Base-by-base conservation (phyloP, 2,888 invertebrate species). In the Mycalesis mineus region DNA sequence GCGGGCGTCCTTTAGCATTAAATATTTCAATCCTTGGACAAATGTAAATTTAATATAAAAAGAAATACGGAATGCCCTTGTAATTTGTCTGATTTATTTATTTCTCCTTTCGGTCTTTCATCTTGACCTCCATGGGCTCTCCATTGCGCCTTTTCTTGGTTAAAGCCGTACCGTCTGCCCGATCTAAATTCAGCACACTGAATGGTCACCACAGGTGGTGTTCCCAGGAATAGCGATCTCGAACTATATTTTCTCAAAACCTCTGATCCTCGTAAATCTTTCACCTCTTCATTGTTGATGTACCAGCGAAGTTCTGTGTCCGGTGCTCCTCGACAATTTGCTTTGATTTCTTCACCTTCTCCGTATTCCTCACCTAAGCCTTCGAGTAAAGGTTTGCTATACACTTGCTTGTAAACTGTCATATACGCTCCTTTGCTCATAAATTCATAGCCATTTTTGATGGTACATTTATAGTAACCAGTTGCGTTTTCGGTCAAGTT, bases 151-250 rank as follows among this genome's bases (percentile, higher is more conserved):
- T 73, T 80, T 17, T 69, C 69, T 63, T 79, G 74, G 39, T 77
- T 81, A 0, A 89, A 88, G 1, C 84, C 83, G 7, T 75, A 74
- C 13, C 82, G 59, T 73, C 88, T 91, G 0, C 91, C 92, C 37
- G 87, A 83, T 8, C 86, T 84, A 69, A 68, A 90, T 73, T 75
- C 91, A 42, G 83, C 91, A 79, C 84, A 92, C 67, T 73, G 91
- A 69, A 78, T 84, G 63, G 81, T 90, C 50, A 92, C 74, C 71
- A 84, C 82, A 62, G 91, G 83, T 65, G 91, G 75, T 68, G 82
- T 52, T 68, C 89, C 92, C 66, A 87, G 63, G 78, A 85, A 84
- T 6, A 80, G 63, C 0, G 74, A 63, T 11, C 79, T 73, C 0
- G 75, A 74, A 65, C 79, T 82, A 37, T 68, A 75, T 50, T 68